phyloP scores from a whole-genome alignment of 1,140 invertebrate species.

The Halictus rubicundus region DNA sequence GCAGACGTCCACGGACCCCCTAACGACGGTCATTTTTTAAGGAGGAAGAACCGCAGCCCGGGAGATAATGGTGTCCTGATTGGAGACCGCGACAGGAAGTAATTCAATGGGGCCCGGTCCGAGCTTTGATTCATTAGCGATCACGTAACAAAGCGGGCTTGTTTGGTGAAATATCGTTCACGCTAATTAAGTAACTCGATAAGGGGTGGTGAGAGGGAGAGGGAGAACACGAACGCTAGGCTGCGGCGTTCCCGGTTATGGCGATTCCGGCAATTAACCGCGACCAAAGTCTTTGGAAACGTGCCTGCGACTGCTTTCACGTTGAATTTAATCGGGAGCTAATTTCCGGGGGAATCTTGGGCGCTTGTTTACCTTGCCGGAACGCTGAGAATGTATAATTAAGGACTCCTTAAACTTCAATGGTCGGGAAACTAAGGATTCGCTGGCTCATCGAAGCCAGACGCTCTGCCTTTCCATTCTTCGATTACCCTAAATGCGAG shows the following conservation, averaged over 20 bases:
- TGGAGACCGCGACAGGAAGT: neutral
- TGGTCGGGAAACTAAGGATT: no score
- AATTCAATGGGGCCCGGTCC: neutral
- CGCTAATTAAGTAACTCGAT: slow-evolving; percentile 15
- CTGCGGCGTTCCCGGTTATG: neutral
- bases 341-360: neutral
- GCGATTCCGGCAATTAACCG: neutral
- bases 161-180: slow-evolving; percentile 26
- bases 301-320: neutral
- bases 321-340: neutral
- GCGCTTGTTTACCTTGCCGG: neutral
- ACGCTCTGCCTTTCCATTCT: no score
- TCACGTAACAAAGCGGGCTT: slow-evolving; percentile 10
- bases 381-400: neutral
- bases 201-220: neutral
- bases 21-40: neutral
- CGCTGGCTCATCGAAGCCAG: no score
- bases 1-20: no score
- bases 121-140: slow-evolving; percentile 20
- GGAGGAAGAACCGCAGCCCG: neutral
- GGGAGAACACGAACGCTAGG: no score
- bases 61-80: neutral
- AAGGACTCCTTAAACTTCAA: neutral
- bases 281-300: neutral
- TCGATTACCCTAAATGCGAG: no score